phyloP scores from a whole-genome alignment of 1,140 invertebrate genomes.

The Diuraphis noxia region DNA sequence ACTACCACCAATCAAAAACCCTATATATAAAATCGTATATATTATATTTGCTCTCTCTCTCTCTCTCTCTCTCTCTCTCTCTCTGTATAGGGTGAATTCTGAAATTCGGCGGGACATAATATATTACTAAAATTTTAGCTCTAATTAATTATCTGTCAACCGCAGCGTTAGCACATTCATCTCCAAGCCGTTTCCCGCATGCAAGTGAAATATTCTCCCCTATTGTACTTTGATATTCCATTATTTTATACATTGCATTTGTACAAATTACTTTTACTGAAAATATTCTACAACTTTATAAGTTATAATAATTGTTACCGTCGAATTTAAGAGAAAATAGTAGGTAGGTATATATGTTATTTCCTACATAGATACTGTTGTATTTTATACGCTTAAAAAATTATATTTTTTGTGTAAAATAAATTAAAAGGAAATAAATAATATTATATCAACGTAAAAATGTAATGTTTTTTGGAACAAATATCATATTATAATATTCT shows the following conservation, averaged over 20 bases:
- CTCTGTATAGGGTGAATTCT: slow-evolving; percentile 16
- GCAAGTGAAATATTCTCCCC: slow-evolving; percentile 29
- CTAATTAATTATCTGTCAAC: slow-evolving; percentile 45
- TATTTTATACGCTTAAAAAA: background rate
- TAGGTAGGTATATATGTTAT: too few species aligned
- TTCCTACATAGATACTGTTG: background rate
- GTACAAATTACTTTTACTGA: slow-evolving; percentile 16
- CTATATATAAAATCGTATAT: slow-evolving; percentile 6
- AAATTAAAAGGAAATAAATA: background rate
- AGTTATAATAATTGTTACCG: background rate
- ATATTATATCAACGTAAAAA: background rate
- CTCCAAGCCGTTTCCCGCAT: slow-evolving; percentile 17
- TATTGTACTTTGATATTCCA: slow-evolving; percentile 33
- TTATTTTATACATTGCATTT: slow-evolving; percentile 1
- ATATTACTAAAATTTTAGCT: slow-evolving; percentile 40
- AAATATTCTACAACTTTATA: background rate
- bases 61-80: background rate
- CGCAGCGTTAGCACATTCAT: slow-evolving; percentile 45
- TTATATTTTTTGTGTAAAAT: background rate
- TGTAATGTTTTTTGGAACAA: background rate
- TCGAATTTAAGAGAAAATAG: background rate
- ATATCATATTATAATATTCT: background rate
- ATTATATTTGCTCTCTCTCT: background rate
- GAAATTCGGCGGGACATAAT: slow-evolving; percentile 27
- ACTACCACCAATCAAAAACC: slow-evolving; percentile 3